Evolutionary conservation across 2,113 vertebrate genomes (phyloP), one percentile per base, ranked within the genome.

Genomic region (Bos javanicus): DNA sequence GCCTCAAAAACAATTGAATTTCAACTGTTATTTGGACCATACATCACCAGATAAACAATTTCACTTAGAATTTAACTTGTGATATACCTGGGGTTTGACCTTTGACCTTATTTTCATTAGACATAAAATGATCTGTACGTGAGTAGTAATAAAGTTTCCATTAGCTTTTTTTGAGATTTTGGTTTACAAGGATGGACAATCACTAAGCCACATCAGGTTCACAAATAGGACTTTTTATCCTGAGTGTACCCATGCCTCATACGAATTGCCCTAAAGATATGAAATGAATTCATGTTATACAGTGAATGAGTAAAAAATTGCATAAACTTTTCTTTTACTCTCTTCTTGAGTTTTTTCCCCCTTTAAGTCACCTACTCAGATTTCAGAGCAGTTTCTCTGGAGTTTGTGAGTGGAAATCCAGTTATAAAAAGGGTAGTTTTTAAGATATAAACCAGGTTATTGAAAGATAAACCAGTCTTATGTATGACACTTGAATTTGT

Each of bases 31-130:
- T 2, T 90, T 95, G 50, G 5, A 91, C 1, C 52, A 48, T 62
- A 82, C 91, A 33, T 54, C 25, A 93, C 50, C 21, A 92, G 80
- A 92, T 64, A 89, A 85, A 94, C 89, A 94, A 91, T 93, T 82
- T 94, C n/a, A 6, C 26, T 95, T 80, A 5, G 30, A 84, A 83
- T 94, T 87, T 46, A 36, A 81, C 46, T 59, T 96, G 33, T 50
- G 62, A 86, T 76, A 71, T 86, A 13, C 3, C 21, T 95, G n/a
- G 2, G 11, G 36, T 80, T 97, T 97, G 46, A 91, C 36, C 36
- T 94, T 83, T 64, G 59, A 93, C 7, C 30, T 95, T 82, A 64
- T 54, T 64, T 6, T 95, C 84, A 80, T 81, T 78, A 92, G 87
- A 52, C 57, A 85, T 52, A 57, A 54, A 97, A 67, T 52, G 7